Evolutionary conservation across 1,140 invertebrate species (phyloP).

Genomic region (Heliconius melpomene): DNA sequence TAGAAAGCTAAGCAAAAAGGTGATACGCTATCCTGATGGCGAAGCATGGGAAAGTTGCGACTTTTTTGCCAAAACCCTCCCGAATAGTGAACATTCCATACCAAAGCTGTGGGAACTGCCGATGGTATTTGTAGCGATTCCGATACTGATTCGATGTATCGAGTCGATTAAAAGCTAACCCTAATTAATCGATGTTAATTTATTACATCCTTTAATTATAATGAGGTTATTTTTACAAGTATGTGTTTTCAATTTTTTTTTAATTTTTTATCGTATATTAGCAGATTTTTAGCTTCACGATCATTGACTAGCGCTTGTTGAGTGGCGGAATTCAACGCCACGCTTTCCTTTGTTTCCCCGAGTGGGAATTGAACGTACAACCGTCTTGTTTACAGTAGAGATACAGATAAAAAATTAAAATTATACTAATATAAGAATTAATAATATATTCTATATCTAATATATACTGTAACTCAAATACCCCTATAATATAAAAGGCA

Average conservation of each 20-base stretch:
- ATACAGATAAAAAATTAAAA: no score
- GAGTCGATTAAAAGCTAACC: slow-evolving; percentile 51
- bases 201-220: neutral
- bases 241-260: no score
- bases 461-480: neutral
- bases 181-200: slow-evolving; percentile 7
- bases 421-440: no score
- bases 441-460: no score
- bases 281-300: neutral
- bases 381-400: neutral
- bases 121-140: slow-evolving; percentile 69
- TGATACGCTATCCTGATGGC: slow-evolving; percentile 29
- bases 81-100: slow-evolving; percentile 60
- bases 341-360: no score
- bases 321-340: no score
- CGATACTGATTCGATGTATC: slow-evolving; percentile 54
- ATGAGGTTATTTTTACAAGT: neutral
- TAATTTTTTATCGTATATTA: neutral
- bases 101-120: slow-evolving; percentile 70
- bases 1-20: slow-evolving; percentile 24
- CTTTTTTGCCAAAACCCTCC: slow-evolving; percentile 59
- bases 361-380: neutral
- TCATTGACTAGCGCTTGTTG: no score
- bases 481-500: neutral
- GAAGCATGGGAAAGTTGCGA: slow-evolving; percentile 67